phyloP scores from a whole-genome alignment of 2,888 invertebrate species.

The Heliothis peltigera region DNA sequence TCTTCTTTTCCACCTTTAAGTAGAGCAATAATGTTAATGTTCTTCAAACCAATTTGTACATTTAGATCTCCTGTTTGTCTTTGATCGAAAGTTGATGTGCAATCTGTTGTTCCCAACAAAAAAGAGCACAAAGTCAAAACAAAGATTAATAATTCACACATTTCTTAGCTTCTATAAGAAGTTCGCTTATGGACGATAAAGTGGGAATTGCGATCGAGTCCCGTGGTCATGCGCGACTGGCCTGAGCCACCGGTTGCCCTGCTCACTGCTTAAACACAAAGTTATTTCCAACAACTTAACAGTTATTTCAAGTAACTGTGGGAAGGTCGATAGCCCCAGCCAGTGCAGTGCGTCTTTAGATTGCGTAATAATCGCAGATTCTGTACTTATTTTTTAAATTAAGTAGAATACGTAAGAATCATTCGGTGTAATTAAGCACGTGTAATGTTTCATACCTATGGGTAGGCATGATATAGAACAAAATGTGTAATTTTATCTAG shows the following conservation, averaged over 20 bases:
- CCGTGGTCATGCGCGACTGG: slow-evolving; percentile 77
- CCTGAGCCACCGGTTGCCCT: slow-evolving; percentile 73
- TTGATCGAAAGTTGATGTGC: slow-evolving; percentile 90
- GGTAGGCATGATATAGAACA: too few relatives aligned
- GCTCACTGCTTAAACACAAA: slow-evolving; percentile 77
- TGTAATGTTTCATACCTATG: too few relatives aligned
- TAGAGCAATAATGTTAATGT: slow-evolving; percentile 93
- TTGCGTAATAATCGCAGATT: slow-evolving; percentile 81
- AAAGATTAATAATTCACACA: slow-evolving; percentile 64
- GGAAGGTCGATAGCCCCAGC: slow-evolving; percentile 88
- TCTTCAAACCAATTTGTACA: slow-evolving; percentile 94
- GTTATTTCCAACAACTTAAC: slow-evolving; percentile 89
- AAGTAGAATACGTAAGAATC: too few relatives aligned
- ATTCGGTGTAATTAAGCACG: not conserved
- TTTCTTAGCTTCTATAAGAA: slow-evolving; percentile 49
- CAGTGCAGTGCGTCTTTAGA: slow-evolving; percentile 79
- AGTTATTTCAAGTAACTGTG: slow-evolving; percentile 87
- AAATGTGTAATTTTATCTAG: too few relatives aligned
- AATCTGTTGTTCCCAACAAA: slow-evolving; percentile 62
- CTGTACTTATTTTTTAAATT: slow-evolving; percentile 8
- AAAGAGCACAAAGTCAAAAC: slow-evolving; percentile 59
- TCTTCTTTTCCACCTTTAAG: slow-evolving; percentile 91
- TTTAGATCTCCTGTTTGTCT: slow-evolving; percentile 94
- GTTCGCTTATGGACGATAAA: slow-evolving; percentile 26
- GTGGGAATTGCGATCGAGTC: slow-evolving; percentile 72